A percentile compares a stretch with the other conserved stretches of the same genome.
These are phyloP conservation scores for Falco cherrug DNA, from an alignment of 2,797 vertebrate genomes.

Conservation along the genomic window DNA sequence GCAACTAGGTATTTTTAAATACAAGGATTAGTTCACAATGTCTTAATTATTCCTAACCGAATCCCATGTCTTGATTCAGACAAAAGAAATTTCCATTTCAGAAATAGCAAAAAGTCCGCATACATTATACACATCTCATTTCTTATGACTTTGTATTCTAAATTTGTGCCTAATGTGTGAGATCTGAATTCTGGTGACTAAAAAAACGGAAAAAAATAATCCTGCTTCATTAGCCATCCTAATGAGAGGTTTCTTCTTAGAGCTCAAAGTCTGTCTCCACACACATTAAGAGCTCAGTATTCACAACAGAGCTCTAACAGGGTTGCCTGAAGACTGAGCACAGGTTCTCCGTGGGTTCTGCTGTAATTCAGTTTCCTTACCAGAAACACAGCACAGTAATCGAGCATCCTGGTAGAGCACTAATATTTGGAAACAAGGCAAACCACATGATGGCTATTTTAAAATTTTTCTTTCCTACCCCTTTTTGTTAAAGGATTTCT, in stretches of 20 bases:
- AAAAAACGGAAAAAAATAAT: background rate
- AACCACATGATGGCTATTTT: background rate
- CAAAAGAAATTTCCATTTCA: conserved; percentile 54
- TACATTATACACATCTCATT: conserved; percentile 32
- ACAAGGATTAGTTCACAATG: conserved; percentile 39
- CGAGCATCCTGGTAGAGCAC: background rate
- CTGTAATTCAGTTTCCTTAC: background rate
- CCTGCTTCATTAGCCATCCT: background rate
- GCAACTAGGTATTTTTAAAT: conserved; percentile 54
- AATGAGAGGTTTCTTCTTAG: background rate
- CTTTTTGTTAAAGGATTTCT: background rate
- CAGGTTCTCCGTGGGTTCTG: background rate
- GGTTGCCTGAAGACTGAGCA: background rate
- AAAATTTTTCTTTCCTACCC: background rate
- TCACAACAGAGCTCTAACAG: background rate
- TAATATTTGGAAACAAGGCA: background rate
- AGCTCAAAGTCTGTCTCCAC: background rate
- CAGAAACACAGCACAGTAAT: background rate
- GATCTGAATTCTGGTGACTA: background rate
- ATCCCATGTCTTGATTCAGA: conserved; percentile 47
- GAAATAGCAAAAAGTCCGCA: conserved; percentile 37
- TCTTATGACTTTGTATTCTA: conserved; percentile 27
- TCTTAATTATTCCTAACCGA: conserved; percentile 56
- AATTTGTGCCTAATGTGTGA: conserved; percentile 34
- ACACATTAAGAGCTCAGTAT: background rate